Percentiles rank a stretch among this genome's conserved stretches.
phyloP scores from a whole-genome alignment of 2,888 invertebrate genomes.

The Aplocera efformata region DNA sequence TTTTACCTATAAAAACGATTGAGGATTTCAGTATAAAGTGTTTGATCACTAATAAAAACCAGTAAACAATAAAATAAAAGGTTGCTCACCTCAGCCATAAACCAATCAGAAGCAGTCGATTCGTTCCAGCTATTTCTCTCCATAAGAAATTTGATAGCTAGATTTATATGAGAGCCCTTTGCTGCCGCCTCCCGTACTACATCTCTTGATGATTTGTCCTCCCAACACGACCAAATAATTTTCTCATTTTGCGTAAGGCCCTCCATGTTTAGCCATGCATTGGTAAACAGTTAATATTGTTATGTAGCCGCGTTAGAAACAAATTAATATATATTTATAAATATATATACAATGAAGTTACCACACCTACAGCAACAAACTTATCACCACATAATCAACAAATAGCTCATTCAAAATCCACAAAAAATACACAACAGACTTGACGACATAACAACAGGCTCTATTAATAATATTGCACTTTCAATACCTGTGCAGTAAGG shows the following conservation, averaged over 20 bases:
- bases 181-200: constrained; percentile 84
- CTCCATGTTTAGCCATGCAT: constrained; percentile 66
- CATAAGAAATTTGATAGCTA: constrained; percentile 81
- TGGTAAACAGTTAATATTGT: neutral
- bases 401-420: no score
- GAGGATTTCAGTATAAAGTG: constrained; percentile 11
- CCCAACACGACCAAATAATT: constrained; percentile 84
- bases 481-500: no score
- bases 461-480: no score
- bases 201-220: constrained; percentile 81
- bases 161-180: constrained; percentile 82
- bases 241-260: constrained; percentile 78
- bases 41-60: no score
- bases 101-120: constrained; percentile 76
- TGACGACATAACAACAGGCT: no score
- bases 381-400: no score
- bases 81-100: constrained; percentile 75
- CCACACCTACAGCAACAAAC: no score
- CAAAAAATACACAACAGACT: no score
- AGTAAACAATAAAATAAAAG: constrained; percentile 1
- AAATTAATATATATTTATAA: no score
- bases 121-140: constrained; percentile 76
- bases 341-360: no score
- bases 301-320: neutral
- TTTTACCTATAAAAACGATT: constrained; percentile 68